phyloP scores from a whole-genome alignment of 1,140 invertebrate genomes.

The Heliconius hermathena region DNA sequence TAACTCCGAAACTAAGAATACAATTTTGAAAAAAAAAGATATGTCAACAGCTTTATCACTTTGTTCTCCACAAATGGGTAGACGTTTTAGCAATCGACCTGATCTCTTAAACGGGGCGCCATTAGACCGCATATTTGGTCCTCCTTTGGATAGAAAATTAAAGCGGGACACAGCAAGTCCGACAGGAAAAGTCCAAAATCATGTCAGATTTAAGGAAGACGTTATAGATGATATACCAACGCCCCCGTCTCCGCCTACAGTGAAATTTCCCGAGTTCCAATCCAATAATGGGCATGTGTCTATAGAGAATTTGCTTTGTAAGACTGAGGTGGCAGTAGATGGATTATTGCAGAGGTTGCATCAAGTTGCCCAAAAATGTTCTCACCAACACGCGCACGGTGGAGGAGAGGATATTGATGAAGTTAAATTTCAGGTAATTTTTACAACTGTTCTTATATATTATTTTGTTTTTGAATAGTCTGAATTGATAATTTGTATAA shows the following conservation, averaged over 20 bases:
- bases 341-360: conserved; percentile 85
- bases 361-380: conserved; percentile 86
- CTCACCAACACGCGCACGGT: conserved; percentile 86
- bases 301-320: conserved; percentile 84
- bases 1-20: conserved; percentile 78
- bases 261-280: conserved; percentile 74
- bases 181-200: conserved; percentile 68
- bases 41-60: conserved; percentile 77
- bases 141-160: conserved; percentile 64
- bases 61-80: conserved; percentile 81
- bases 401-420: conserved; percentile 87
- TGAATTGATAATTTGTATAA: no score
- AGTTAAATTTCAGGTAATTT: conserved; percentile 85
- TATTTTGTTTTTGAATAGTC: no score
- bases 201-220: conserved; percentile 79
- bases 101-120: conserved; percentile 70
- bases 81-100: conserved; percentile 73
- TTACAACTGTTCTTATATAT: conserved; percentile 82
- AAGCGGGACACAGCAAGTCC: conserved; percentile 62
- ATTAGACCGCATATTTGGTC: conserved; percentile 62
- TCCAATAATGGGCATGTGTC: conserved; percentile 82
- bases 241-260: conserved; percentile 74
- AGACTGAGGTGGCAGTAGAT: conserved; percentile 86
- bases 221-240: conserved; percentile 74
- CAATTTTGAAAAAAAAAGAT: conserved; percentile 76